Conservation (phyloP, 1,140 invertebrate genomes). For the Calliphora vicina region DNA sequence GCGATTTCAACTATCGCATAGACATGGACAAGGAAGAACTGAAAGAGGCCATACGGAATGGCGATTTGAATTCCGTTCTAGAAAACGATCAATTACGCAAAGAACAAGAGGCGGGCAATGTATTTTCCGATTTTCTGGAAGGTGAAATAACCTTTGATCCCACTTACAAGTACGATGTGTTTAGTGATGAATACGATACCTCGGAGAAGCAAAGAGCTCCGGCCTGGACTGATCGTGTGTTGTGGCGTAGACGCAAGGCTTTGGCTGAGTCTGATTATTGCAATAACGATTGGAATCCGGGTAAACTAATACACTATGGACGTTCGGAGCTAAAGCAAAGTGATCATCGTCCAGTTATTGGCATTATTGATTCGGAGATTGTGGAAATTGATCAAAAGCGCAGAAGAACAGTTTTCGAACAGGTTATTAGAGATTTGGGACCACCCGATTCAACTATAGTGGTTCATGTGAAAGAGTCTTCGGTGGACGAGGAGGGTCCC, state of each 20-base stretch:
- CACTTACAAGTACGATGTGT: constrained; percentile 99
- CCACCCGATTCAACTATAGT: constrained; percentile 96
- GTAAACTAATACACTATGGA: constrained; percentile 89
- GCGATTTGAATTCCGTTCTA: constrained; percentile 81
- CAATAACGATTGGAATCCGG: constrained; percentile 73
- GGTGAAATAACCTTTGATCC: constrained; percentile 92
- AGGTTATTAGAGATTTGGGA: constrained; percentile 86
- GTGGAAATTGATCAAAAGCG: constrained; percentile 78
- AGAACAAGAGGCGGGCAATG: constrained; percentile 82
- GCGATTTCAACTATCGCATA: constrained; percentile 99
- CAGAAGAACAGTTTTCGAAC: constrained; percentile 76
- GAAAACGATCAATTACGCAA: constrained; percentile 89
- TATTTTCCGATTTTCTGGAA: constrained; percentile 95
- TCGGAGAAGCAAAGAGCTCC: constrained; percentile 97
- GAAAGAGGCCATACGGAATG: constrained; percentile 81
- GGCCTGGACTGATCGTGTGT: constrained; percentile 96
- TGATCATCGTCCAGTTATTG: constrained; percentile 95
- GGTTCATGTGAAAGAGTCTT: constrained; percentile 68
- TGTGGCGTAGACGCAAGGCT: constrained; percentile 85
- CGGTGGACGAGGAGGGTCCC: constrained; percentile 63
- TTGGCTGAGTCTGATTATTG: constrained; percentile 71
- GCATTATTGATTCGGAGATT: constrained; percentile 88
- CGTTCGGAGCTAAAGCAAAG: constrained; percentile 94
- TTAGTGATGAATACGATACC: constrained; percentile 99
- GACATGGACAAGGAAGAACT: constrained; percentile 96